These are phyloP conservation scores for Halcyon senegalensis DNA, from an alignment of 2,113 vertebrate genomes.

Conservation along the genomic window DNA sequence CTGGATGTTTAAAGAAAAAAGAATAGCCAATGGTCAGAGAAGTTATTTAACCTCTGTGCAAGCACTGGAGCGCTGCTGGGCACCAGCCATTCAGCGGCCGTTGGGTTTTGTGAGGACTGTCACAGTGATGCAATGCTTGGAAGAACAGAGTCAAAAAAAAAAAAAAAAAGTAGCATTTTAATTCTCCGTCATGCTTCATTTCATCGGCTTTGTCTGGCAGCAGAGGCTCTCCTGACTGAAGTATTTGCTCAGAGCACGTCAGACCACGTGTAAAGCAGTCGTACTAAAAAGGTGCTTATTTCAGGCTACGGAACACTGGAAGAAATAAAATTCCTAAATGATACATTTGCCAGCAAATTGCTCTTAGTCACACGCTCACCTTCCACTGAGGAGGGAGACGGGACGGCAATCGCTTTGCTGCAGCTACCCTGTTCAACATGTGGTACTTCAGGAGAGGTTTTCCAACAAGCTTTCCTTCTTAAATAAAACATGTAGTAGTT, in stretches of 20 bases:
- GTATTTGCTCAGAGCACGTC: neutral
- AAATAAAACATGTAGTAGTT: neutral
- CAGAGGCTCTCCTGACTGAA: neutral
- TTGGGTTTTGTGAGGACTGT: constrained; percentile 7
- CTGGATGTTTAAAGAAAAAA: neutral
- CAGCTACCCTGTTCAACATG: neutral
- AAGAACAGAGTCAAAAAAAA: constrained; percentile 16
- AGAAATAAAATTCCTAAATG: neutral
- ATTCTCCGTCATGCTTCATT: neutral
- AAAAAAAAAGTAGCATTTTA: neutral
- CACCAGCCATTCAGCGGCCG: constrained; percentile 56
- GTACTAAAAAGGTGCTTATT: constrained; percentile 28
- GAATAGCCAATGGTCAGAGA: neutral
- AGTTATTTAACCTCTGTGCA: neutral
- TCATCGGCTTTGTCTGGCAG: neutral
- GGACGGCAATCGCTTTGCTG: neutral
- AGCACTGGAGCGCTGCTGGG: constrained; percentile 66
- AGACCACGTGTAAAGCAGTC: constrained; percentile 37
- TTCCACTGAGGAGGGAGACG: neutral
- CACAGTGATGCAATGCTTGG: constrained; percentile 74
- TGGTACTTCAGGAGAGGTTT: neutral
- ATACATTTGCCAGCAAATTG: neutral
- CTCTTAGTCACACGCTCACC: neutral
- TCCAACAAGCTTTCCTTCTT: neutral
- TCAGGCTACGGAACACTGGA: neutral